These are phyloP conservation scores for Chlorospingus semifuscus DNA, from an alignment of 2,797 vertebrate genomes.

Conservation along the genomic window DNA sequence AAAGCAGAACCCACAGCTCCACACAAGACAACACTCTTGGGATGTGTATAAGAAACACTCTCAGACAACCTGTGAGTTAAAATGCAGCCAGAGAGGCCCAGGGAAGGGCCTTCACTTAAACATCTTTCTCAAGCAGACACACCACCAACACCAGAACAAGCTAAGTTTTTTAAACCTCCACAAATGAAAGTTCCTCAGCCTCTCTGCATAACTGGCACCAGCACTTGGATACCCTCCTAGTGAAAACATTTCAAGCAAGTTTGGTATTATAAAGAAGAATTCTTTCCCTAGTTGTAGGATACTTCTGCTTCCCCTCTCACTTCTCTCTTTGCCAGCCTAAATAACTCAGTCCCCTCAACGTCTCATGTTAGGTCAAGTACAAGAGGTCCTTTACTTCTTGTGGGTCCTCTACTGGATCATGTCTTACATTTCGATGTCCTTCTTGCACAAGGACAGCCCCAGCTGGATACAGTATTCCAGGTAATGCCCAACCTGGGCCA, in stretches of 20 bases:
- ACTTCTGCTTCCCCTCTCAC: neutral
- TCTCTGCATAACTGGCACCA: neutral
- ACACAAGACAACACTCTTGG: neutral
- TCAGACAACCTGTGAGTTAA: neutral
- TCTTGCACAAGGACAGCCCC: neutral
- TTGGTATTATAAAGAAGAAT: neutral
- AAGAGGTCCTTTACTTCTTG: neutral
- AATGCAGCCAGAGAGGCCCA: neutral
- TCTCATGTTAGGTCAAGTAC: neutral
- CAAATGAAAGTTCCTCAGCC: neutral
- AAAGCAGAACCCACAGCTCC: neutral
- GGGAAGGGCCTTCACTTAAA: neutral
- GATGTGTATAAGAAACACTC: neutral
- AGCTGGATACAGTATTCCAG: neutral
- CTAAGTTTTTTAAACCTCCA: neutral
- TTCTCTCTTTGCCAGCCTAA: neutral
- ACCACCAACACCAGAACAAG: neutral
- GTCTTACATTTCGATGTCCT: neutral
- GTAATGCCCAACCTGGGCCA: neutral
- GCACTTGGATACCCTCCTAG: neutral
- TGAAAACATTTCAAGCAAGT: neutral
- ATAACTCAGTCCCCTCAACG: neutral
- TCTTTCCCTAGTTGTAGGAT: neutral
- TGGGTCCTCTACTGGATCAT: neutral
- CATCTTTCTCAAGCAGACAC: neutral